These are phyloP conservation scores for Vultur gryphus DNA, from an alignment of 2,797 vertebrate genomes.

Conservation along the genomic window DNA sequence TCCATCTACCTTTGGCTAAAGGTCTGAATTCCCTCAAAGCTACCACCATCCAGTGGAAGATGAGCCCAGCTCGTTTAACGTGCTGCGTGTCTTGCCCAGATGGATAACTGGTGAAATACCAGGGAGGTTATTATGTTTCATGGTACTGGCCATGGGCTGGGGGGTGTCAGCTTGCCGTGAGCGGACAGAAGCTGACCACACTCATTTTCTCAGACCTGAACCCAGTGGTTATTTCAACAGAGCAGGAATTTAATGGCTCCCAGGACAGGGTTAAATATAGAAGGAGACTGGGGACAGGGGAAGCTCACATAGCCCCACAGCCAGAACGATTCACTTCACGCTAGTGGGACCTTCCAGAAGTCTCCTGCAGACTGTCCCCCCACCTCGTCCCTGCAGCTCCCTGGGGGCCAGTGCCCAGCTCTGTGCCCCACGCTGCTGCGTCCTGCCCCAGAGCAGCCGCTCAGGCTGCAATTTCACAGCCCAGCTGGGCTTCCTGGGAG, in stretches of 20 bases:
- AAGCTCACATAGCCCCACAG: neutral
- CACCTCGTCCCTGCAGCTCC: neutral
- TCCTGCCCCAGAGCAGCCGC: neutral
- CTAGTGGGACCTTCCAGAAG: neutral
- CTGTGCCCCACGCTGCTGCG: fast-evolving
- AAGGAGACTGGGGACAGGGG: neutral
- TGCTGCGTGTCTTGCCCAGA: neutral
- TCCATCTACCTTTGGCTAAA: neutral
- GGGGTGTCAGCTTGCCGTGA: neutral
- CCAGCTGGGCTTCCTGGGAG: neutral
- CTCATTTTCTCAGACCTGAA: neutral
- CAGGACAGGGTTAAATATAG: neutral
- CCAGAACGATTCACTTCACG: neutral
- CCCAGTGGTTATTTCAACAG: neutral
- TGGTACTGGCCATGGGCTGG: neutral
- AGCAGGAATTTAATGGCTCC: neutral
- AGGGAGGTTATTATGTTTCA: neutral
- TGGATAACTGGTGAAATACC: neutral
- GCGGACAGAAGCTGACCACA: neutral
- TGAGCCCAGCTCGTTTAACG: neutral
- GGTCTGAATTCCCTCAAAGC: slow-evolving; percentile 1
- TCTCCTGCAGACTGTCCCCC: neutral
- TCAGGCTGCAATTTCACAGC: neutral
- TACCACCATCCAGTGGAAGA: neutral
- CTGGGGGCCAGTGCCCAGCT: neutral